Percentiles rank a stretch among this genome's conserved stretches.
Conservation (phyloP, 2,888 invertebrate species). For the Ptychoptera contaminata region DNA sequence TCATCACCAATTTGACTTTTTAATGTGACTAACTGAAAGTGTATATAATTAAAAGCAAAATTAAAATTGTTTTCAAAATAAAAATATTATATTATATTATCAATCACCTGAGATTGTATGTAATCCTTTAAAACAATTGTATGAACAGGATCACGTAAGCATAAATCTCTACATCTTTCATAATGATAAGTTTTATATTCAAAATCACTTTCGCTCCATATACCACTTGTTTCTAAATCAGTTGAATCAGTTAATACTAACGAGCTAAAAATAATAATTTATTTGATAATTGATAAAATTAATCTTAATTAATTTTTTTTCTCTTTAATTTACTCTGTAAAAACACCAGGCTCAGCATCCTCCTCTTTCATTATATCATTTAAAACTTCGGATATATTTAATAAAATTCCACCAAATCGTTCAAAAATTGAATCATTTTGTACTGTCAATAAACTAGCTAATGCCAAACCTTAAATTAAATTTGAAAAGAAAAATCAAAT, state of each 20-base stretch:
- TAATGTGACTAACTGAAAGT: constrained; percentile 48
- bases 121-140: constrained; percentile 57
- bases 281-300: too few relatives aligned
- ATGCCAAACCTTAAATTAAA: constrained; percentile 32
- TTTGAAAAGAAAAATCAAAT: constrained; percentile 2
- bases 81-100: constrained; percentile 4
- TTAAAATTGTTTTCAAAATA: constrained; percentile 9
- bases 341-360: constrained; percentile 38
- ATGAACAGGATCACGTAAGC: constrained; percentile 64
- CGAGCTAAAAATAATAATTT: constrained; percentile 21
- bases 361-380: constrained; percentile 65
- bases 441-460: constrained; percentile 50
- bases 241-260: constrained; percentile 30
- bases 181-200: constrained; percentile 55
- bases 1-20: constrained; percentile 59
- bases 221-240: constrained; percentile 23
- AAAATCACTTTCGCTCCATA: constrained; percentile 32
- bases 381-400: constrained; percentile 58
- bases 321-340: constrained; percentile 36
- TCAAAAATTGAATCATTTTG: constrained; percentile 53
- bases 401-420: constrained; percentile 54
- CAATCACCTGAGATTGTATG: constrained; percentile 49
- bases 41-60: constrained; percentile 12
- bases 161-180: constrained; percentile 44
- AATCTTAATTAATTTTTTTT: background rate